Base-by-base conservation (phyloP, 2,888 invertebrate genomes). In the Ormia ochracea region DNA sequence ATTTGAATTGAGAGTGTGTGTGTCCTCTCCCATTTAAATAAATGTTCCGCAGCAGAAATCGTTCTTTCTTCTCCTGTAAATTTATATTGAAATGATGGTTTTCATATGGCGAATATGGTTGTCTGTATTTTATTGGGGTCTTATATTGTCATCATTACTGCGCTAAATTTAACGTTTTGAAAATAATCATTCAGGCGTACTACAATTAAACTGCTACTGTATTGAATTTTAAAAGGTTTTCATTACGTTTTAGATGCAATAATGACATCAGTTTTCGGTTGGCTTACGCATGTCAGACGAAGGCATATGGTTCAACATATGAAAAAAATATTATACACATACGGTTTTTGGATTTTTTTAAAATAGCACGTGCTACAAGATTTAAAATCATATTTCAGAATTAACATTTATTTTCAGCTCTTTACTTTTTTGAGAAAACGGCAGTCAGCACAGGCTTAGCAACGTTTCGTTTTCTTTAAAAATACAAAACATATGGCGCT, bases 201-300 rank as follows among this genome's bases (percentile, higher is more conserved):
- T 68, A 68, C 80, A 80, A 80, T 80, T 80, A 80, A 56, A 80
- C 56, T 76, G 80, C 80, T 80, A 80, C 80, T 80, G 80, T 76
- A 61, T 80, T 80, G 76, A 80, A 76, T 76, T 54, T 68, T 76
- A 26, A 73, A 72, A 56, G 80, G 72, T 76, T 68, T 72, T 70
- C 72, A 76, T 76, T 76, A 70, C 76, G 75, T 61, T 66, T 66
- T 38, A 26, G 58, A 74, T 58, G 19, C 43, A 61, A 66, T 52
- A 63, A 45, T 38, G 58, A 38, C 48, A 66, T 59, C 43, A 72
- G 61, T 85, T 86, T 86, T 85, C 86, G 87, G 86, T 85, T 86
- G 85, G 86, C 85, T 86, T 85, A 85, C 86, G 85, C 85, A 85
- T 86, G 85, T 69, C 73, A 77, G 76, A 74, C 77, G 68, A 63